phyloP scores from a whole-genome alignment of 2,113 vertebrate genomes.

The Dolichotis patagonum region DNA sequence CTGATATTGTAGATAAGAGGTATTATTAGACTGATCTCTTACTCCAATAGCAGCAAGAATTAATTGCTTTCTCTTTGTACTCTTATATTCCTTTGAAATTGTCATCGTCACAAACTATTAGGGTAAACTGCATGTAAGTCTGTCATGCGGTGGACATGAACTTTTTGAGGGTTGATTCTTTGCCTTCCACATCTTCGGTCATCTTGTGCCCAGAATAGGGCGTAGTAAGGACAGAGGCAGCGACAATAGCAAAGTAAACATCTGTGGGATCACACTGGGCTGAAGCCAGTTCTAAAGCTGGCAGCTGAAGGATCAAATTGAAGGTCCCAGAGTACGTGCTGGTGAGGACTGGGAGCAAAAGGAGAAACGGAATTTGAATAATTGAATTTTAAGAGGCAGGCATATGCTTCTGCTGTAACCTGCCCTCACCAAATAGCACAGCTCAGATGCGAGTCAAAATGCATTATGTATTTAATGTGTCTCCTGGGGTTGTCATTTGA shows the following conservation, averaged over 20 bases:
- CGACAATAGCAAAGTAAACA: too few species aligned
- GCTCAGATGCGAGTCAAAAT: conserved; percentile 72
- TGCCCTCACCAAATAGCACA: conserved; percentile 65
- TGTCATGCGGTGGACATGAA: neutral
- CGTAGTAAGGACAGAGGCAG: neutral
- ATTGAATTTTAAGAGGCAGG: conserved; percentile 80
- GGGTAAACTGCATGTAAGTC: neutral
- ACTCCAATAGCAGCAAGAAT: conserved; percentile 6
- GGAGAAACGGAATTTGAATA: conserved; percentile 68
- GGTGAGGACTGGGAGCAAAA: conserved; percentile 66
- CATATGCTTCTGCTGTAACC: conserved; percentile 65
- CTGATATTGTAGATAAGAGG: neutral
- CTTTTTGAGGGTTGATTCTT: neutral
- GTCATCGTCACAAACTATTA: neutral
- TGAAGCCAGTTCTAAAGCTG: conserved; percentile 5
- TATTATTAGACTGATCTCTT: neutral
- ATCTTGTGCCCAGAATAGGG: neutral
- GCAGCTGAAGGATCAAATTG: conserved; percentile 63
- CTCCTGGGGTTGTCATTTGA: conserved; percentile 73
- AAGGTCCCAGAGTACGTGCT: conserved; percentile 60
- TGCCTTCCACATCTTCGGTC: neutral
- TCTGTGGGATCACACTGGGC: neutral
- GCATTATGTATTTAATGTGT: conserved; percentile 77
- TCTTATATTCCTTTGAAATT: conserved; percentile 9
- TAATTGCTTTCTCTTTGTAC: conserved; percentile 46